These are phyloP conservation scores for Scartelaos histophorus DNA, from an alignment of 2,113 vertebrate genomes.

Conservation along the genomic window DNA sequence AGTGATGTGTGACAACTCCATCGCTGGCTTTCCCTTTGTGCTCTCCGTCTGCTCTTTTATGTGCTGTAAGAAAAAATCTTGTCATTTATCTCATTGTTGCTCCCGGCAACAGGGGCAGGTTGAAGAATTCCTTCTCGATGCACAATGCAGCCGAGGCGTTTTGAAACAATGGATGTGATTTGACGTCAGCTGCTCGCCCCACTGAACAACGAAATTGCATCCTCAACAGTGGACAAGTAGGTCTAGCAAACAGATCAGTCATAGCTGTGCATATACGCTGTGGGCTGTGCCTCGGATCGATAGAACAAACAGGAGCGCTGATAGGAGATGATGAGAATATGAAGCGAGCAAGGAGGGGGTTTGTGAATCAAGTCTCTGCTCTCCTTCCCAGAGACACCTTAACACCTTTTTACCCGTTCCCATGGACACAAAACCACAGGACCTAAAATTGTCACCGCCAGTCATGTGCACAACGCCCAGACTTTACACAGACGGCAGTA, in stretches of 20 bases:
- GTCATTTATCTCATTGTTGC: slow-evolving; percentile 64
- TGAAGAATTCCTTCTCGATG: slow-evolving; percentile 43
- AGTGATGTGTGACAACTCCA: slow-evolving; percentile 35
- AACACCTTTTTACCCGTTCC: slow-evolving; percentile 72
- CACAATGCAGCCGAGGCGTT: slow-evolving; percentile 60
- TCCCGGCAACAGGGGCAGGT: slow-evolving; percentile 60
- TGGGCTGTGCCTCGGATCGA: slow-evolving; percentile 23
- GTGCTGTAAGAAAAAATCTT: slow-evolving; percentile 38
- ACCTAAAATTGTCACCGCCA: slow-evolving; percentile 56
- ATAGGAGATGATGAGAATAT: slow-evolving; percentile 32
- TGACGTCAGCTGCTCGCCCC: slow-evolving; percentile 65
- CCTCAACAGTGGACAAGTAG: slow-evolving; percentile 51
- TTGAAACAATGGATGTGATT: slow-evolving; percentile 63
- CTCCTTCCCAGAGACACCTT: slow-evolving; percentile 31
- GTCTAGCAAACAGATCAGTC: slow-evolving; percentile 18
- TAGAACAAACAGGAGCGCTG: slow-evolving; percentile 32
- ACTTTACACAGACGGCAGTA: slow-evolving; percentile 11
- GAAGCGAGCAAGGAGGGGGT: slow-evolving; percentile 10
- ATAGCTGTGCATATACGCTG: background rate
- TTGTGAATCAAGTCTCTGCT: slow-evolving; percentile 21
- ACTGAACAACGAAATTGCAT: slow-evolving; percentile 65
- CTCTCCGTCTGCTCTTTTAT: slow-evolving; percentile 28
- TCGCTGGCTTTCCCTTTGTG: slow-evolving; percentile 15
- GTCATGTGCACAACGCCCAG: slow-evolving; percentile 48
- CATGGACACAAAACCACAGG: slow-evolving; percentile 74